phyloP scores from a whole-genome alignment of 2,888 invertebrate species.

The Sycophila texana region DNA sequence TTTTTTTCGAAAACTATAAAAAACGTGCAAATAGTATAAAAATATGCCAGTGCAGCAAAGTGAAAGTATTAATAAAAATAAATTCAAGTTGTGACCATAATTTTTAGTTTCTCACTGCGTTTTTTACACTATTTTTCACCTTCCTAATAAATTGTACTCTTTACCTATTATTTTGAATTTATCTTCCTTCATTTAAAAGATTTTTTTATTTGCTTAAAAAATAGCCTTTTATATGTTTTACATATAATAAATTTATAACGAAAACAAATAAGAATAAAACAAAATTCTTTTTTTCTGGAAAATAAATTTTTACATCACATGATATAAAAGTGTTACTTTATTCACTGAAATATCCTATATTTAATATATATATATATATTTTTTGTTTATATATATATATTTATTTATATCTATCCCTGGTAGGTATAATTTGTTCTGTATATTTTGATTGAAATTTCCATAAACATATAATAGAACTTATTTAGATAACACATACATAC shows the following conservation, averaged over 20 bases:
- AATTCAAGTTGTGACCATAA: too few relatives aligned
- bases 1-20: too few relatives aligned
- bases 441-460: slow-evolving; percentile 50
- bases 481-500: slow-evolving; percentile 44
- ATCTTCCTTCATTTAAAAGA: too few relatives aligned
- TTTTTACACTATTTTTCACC: too few relatives aligned
- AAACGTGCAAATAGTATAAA: too few relatives aligned
- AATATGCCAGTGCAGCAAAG: too few relatives aligned
- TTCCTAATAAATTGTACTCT: not conserved
- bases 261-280: slow-evolving; percentile 3
- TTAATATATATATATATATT: too few relatives aligned
- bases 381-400: too few relatives aligned
- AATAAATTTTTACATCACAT: too few relatives aligned
- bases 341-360: slow-evolving; percentile 54
- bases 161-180: not conserved
- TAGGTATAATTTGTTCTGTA: slow-evolving; percentile 49
- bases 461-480: slow-evolving; percentile 40
- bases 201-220: too few relatives aligned
- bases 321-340: slow-evolving; percentile 55
- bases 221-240: too few relatives aligned
- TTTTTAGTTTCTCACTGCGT: too few relatives aligned
- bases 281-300: not conserved
- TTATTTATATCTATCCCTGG: slow-evolving; percentile 50
- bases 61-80: not conserved
- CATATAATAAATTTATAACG: not conserved